These are phyloP conservation scores for Poecile montanus DNA, from an alignment of 2,797 vertebrate species.

Conservation along the genomic window DNA sequence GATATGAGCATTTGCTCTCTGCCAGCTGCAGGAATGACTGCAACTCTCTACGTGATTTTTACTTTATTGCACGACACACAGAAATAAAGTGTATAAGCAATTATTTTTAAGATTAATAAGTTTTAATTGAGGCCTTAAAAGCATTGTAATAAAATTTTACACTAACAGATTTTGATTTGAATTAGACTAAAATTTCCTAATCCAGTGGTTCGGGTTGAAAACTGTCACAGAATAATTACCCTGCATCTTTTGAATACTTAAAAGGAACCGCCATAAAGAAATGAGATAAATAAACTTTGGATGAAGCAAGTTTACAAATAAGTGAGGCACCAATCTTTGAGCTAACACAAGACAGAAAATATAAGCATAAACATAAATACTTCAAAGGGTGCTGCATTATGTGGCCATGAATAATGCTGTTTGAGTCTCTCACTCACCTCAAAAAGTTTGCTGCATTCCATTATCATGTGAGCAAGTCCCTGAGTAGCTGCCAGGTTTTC, in stretches of 20 bases:
- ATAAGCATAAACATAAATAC: constrained; percentile 14
- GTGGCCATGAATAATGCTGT: constrained; percentile 62
- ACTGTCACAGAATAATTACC: neutral
- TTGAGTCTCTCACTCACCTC: constrained; percentile 82
- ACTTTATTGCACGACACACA: neutral
- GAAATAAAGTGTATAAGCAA: neutral
- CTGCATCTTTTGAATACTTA: neutral
- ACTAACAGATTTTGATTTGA: neutral
- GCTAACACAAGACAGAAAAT: constrained; percentile 26
- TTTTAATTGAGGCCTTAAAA: neutral
- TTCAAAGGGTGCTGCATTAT: constrained; percentile 42
- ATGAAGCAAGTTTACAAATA: constrained; percentile 31
- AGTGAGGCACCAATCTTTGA: constrained; percentile 7
- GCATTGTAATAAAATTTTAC: neutral
- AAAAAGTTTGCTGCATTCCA: constrained; percentile 93
- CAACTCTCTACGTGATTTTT: neutral
- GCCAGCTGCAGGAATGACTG: neutral
- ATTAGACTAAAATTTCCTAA: neutral
- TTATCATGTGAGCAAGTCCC: constrained; percentile 97
- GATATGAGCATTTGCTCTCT: neutral
- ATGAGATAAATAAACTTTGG: constrained; percentile 19
- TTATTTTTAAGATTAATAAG: neutral
- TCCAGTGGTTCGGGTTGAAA: neutral
- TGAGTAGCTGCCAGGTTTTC: constrained; percentile 97
- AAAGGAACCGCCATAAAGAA: neutral